Evolutionary conservation across 2,888 invertebrate genomes (phyloP).

Genomic region (Electrophaes corylata): DNA sequence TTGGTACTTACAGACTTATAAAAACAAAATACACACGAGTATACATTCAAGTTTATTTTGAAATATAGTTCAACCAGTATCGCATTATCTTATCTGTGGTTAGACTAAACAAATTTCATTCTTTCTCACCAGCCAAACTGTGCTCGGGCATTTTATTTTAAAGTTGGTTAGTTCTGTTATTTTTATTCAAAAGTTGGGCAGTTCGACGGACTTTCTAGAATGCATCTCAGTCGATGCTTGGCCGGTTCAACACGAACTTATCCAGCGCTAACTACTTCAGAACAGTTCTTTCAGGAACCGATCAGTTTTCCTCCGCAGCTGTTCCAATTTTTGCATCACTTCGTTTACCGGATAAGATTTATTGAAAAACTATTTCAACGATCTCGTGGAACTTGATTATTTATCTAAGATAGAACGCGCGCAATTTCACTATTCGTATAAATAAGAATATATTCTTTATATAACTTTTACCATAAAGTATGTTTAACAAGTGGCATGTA

Average conservation of each 20-base stretch:
- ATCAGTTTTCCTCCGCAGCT: constrained; percentile 56
- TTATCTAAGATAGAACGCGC: no score
- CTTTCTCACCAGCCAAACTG: constrained; percentile 4
- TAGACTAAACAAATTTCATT: constrained; percentile 4
- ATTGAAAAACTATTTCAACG: constrained; percentile 26
- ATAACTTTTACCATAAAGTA: no score
- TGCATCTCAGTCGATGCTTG: constrained; percentile 55
- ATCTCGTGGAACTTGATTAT: no score
- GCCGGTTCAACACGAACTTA: constrained; percentile 64
- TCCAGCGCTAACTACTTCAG: constrained; percentile 63
- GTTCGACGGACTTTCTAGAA: constrained; percentile 54
- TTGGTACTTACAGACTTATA: neutral
- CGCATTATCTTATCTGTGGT: no score
- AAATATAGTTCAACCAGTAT: no score
- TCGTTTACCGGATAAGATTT: constrained; percentile 28
- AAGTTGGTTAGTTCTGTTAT: constrained; percentile 28
- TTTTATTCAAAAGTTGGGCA: constrained; percentile 42
- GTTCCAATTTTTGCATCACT: constrained; percentile 40
- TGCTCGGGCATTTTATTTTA: constrained; percentile 20
- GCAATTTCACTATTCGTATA: no score
- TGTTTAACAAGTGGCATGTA: neutral
- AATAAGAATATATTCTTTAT: no score
- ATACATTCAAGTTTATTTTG: no score
- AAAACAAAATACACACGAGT: no score
- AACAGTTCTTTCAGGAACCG: constrained; percentile 57